Conservation (phyloP, 2,113 vertebrate genomes). For the Myrmecobius fasciatus region DNA sequence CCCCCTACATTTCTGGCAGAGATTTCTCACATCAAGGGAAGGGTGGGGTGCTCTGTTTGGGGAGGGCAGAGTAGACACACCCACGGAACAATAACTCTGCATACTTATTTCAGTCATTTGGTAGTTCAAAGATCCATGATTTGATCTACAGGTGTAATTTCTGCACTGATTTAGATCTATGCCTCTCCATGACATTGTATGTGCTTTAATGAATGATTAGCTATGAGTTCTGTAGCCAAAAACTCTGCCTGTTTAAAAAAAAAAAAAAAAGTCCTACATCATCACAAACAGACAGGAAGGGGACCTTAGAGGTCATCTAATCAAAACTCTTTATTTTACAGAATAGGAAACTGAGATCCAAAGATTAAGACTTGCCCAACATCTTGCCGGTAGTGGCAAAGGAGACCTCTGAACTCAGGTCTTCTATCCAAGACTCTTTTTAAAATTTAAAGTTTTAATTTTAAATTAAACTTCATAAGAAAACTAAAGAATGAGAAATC, state of each 20-base stretch:
- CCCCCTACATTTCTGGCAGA: not conserved
- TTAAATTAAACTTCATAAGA: not conserved
- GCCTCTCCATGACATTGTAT: not conserved
- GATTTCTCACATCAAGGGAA: not conserved
- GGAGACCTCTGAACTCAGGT: not conserved
- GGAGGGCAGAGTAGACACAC: not conserved
- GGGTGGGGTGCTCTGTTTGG: not conserved
- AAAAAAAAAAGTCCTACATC: not conserved
- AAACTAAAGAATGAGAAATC: not conserved
- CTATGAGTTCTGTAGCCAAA: not conserved
- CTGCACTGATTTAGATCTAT: not conserved
- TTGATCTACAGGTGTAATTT: not conserved
- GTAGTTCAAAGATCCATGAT: not conserved
- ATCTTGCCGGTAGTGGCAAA: not conserved
- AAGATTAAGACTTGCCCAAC: not conserved
- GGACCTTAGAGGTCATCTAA: not conserved
- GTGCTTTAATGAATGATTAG: not conserved
- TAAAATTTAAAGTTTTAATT: too few species aligned
- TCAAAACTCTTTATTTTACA: not conserved
- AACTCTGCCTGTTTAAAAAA: not conserved
- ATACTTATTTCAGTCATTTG: not conserved
- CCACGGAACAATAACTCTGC: not conserved
- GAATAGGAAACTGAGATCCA: not conserved
- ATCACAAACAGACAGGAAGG: not conserved
- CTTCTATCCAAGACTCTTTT: not conserved